Evolutionary conservation across 2,888 invertebrate species (phyloP).

Genomic region (Patella ulyssiponensis): DNA sequence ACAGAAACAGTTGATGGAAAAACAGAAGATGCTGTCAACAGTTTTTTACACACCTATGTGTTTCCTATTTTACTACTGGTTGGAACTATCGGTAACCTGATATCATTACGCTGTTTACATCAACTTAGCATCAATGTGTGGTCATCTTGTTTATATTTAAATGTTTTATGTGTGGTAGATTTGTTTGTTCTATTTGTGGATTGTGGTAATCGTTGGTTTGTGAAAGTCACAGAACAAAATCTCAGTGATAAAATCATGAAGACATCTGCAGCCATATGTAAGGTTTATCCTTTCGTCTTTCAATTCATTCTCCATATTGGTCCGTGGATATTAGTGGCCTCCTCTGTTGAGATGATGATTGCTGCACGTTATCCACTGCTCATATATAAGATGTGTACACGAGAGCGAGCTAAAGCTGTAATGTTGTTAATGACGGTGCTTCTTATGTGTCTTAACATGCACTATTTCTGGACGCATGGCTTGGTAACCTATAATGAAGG

Average conservation of each 20-base stretch:
- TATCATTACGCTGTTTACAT: conserved; percentile 43
- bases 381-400: conserved; percentile 62
- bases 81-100: conserved; percentile 61
- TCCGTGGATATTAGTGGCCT: conserved; percentile 65
- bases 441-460: conserved; percentile 66
- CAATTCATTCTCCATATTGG: conserved; percentile 59
- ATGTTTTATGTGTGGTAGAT: conserved; percentile 58
- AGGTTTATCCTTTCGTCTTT: conserved; percentile 65
- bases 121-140: conserved; percentile 60
- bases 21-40: conserved; percentile 22
- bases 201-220: conserved; percentile 65
- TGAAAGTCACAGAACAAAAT: conserved; percentile 42
- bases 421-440: conserved; percentile 65
- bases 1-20: conserved; percentile 7
- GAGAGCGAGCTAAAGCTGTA: conserved; percentile 62
- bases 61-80: conserved; percentile 59
- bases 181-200: conserved; percentile 61
- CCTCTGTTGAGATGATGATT: conserved; percentile 61
- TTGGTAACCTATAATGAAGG: conserved; percentile 45
- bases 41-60: conserved; percentile 46
- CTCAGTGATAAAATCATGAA: conserved; percentile 52
- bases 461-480: conserved; percentile 70
- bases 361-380: conserved; percentile 55
- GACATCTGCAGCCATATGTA: conserved; percentile 65
- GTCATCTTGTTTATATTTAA: conserved; percentile 68